These are phyloP conservation scores for Dendrocopos noguchii DNA, from an alignment of 2,113 vertebrate genomes.

Conservation along the genomic window DNA sequence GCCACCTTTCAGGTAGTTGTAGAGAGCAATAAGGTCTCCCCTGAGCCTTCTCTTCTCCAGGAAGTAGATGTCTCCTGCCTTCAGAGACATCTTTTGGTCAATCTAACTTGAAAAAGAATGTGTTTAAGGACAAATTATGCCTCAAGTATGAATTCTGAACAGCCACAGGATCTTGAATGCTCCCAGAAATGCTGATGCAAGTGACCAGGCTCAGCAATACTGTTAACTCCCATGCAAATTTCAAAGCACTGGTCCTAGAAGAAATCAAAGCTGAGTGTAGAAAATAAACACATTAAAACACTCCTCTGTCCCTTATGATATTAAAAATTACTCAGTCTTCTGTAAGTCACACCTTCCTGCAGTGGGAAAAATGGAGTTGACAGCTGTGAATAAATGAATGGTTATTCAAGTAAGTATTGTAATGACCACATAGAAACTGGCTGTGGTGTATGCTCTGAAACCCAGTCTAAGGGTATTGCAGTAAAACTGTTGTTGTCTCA, in stretches of 20 bases:
- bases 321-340: not conserved
- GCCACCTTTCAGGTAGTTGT: no score
- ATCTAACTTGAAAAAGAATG: not conserved
- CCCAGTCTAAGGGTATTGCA: not conserved
- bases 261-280: not conserved
- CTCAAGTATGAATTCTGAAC: not conserved
- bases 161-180: not conserved
- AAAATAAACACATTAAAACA: not conserved
- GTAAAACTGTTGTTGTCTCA: not conserved
- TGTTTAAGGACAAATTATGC: not conserved
- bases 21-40: no score
- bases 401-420: not conserved
- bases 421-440: not conserved
- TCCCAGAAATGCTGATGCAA: conserved; percentile 14
- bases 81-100: not conserved
- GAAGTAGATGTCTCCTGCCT: not conserved
- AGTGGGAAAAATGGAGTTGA: not conserved
- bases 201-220: not conserved
- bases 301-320: not conserved
- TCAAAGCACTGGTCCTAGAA: not conserved
- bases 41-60: no score
- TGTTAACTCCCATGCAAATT: not conserved
- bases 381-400: not conserved
- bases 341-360: not conserved
- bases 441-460: not conserved